A percentile compares a stretch with the other conserved stretches of the same genome.
phyloP scores from a whole-genome alignment of 1,140 invertebrate genomes.

The Littorina saxatilis region DNA sequence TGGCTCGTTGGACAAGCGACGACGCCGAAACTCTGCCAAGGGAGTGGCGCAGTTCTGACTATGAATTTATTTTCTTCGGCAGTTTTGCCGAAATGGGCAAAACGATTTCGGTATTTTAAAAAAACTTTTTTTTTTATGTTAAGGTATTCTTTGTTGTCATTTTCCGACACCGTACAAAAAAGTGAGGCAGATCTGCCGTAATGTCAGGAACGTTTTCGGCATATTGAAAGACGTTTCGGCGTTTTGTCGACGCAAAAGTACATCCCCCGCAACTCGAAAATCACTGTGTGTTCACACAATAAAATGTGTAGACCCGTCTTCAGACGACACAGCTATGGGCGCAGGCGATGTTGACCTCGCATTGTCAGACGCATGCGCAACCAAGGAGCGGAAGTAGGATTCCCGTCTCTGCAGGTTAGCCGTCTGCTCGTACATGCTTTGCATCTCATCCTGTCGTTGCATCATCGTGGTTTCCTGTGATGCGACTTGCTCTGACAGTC shows the following conservation, averaged over 20 bases:
- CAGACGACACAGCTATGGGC: neutral
- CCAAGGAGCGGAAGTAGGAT: neutral
- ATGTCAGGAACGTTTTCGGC: neutral
- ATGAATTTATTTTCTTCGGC: too few species aligned
- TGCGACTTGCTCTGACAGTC: neutral
- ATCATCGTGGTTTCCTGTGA: neutral
- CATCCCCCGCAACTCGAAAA: neutral
- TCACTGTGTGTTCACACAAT: neutral
- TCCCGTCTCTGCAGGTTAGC: constrained; percentile 17
- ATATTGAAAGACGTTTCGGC: neutral
- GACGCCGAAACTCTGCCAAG: too few species aligned
- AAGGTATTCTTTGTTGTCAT: neutral
- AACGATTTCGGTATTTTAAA: too few species aligned
- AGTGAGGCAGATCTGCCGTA: neutral
- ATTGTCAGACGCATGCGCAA: neutral
- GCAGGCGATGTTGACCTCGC: neutral
- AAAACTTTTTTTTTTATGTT: neutral
- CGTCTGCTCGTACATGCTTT: constrained; percentile 1
- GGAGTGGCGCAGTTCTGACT: too few species aligned
- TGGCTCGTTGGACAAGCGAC: too few species aligned
- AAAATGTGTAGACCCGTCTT: neutral
- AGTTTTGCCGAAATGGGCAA: too few species aligned
- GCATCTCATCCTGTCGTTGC: constrained; percentile 8
- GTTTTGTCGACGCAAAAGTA: neutral
- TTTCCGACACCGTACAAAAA: neutral